A percentile compares a stretch with the other conserved stretches of the same genome.
Evolutionary conservation across 2,113 vertebrate genomes (phyloP).

Genomic region (Trematomus loennbergii): DNA sequence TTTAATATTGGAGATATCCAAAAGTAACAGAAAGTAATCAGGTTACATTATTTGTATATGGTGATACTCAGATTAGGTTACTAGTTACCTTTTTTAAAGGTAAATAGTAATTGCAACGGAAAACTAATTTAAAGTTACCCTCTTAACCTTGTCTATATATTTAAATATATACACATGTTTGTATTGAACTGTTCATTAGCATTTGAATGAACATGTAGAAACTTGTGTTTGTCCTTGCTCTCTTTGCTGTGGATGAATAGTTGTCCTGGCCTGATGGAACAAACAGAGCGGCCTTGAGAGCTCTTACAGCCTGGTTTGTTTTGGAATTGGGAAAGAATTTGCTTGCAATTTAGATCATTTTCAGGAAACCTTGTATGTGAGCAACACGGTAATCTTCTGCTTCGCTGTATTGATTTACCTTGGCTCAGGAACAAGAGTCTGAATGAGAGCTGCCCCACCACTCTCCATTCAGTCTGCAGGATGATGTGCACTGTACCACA

Average conservation of each 20-base stretch:
- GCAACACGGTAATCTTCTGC: slow-evolving; percentile 8
- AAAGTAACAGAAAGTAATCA: no score
- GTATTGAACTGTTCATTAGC: no score
- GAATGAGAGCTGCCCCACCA: slow-evolving; percentile 45
- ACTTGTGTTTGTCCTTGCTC: slow-evolving; percentile 25
- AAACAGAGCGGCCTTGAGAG: slow-evolving; percentile 27
- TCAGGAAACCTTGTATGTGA: slow-evolving; percentile 10
- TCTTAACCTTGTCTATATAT: no score
- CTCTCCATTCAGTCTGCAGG: slow-evolving; percentile 37
- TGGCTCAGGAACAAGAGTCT: slow-evolving; percentile 30
- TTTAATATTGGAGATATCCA: no score
- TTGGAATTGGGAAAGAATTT: slow-evolving; percentile 7
- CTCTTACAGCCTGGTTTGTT: slow-evolving; percentile 28
- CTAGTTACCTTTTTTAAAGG: no score
- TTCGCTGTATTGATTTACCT: slow-evolving; percentile 50
- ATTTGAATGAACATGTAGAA: neutral
- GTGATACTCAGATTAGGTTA: no score
- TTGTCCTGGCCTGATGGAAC: slow-evolving; percentile 14
- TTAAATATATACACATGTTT: no score
- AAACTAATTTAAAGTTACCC: no score
- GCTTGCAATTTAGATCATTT: slow-evolving; percentile 36
- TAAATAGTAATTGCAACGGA: no score
- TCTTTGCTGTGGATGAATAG: slow-evolving; percentile 2
- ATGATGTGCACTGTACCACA: slow-evolving; percentile 39
- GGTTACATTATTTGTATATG: no score